These are phyloP conservation scores for Aurelia coerulea DNA, from an alignment of 30 jellyfish, hydroid and myxozoan genomes.

Conservation along the genomic window DNA sequence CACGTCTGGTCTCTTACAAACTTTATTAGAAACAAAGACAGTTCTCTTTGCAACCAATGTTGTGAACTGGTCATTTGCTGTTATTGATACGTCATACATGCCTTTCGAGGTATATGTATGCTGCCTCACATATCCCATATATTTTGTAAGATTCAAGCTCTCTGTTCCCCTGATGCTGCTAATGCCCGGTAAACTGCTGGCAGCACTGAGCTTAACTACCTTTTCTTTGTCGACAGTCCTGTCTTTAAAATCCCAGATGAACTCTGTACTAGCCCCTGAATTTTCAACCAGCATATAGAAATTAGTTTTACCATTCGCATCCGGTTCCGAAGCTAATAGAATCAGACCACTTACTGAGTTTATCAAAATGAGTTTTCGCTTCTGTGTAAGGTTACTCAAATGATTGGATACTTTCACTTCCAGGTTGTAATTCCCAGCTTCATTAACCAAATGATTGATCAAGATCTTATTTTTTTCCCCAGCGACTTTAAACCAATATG, in stretches of 20 bases:
- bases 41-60: slow-evolving; percentile 18
- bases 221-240: neutral
- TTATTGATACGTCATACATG: neutral
- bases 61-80: slow-evolving; percentile 24
- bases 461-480: neutral
- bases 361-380: neutral
- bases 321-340: slow-evolving; percentile 13
- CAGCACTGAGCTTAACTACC: neutral
- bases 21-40: slow-evolving; percentile 18
- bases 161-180: slow-evolving; percentile 3
- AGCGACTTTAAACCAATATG: slow-evolving; percentile 5
- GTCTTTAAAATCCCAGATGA: slow-evolving; percentile 51
- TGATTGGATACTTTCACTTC: slow-evolving; percentile 27
- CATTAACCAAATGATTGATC: slow-evolving; percentile 2
- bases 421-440: slow-evolving; percentile 6
- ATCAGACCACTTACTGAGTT: slow-evolving; percentile 19
- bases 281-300: slow-evolving; percentile 43
- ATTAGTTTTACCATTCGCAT: neutral
- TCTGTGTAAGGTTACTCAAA: neutral
- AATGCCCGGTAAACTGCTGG: slow-evolving; percentile 21
- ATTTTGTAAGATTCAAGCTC: slow-evolving; percentile 1
- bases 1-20: slow-evolving; percentile 49
- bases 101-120: slow-evolving; percentile 22
- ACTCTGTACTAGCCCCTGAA: slow-evolving; percentile 1
- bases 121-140: neutral